phyloP scores from a whole-genome alignment of 2,888 invertebrate genomes.

The Rotaria macrura region DNA sequence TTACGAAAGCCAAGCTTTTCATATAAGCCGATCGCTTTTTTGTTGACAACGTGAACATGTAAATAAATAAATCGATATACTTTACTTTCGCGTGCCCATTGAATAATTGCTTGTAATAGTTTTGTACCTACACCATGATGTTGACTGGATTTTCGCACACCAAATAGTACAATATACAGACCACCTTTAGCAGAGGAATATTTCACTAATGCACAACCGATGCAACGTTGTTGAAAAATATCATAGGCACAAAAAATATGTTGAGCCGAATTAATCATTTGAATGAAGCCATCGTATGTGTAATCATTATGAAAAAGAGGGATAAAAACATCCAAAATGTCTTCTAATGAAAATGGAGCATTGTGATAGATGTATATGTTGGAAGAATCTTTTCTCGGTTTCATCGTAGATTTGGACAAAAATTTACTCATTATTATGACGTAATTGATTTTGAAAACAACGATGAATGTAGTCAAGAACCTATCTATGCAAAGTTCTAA shows the following conservation, averaged over 20 bases:
- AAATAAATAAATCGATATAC: background rate
- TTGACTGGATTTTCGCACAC: background rate
- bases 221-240: background rate
- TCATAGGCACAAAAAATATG: background rate
- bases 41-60: background rate
- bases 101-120: background rate
- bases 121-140: background rate
- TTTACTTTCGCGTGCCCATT: background rate
- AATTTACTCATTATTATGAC: too few relatives aligned
- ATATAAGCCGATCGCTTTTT: background rate
- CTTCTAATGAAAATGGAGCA: background rate
- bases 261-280: background rate
- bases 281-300: background rate
- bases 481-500: too few relatives aligned
- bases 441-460: too few relatives aligned
- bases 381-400: background rate
- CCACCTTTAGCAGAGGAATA: background rate
- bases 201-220: background rate
- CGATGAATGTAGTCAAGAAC: too few relatives aligned
- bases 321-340: background rate
- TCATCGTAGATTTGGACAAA: too few relatives aligned
- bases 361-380: background rate
- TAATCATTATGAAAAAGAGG: background rate
- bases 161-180: background rate
- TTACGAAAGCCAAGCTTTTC: background rate